Base-by-base conservation (phyloP, 2,888 invertebrate species). In the Phrixothrix hirtus region DNA sequence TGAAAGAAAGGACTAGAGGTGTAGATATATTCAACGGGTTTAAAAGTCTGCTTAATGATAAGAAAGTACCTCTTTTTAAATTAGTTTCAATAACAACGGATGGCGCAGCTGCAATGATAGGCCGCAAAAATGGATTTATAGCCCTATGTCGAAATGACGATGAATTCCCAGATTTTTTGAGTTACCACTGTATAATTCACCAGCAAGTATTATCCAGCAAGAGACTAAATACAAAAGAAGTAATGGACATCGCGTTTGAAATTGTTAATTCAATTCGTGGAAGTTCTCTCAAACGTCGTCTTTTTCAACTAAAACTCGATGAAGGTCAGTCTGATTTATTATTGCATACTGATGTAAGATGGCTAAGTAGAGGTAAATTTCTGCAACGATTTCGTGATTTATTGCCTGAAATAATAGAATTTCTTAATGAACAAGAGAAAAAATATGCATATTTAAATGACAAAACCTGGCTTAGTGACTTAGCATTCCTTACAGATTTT, bases 261-360 rank as follows among this genome's bases (percentile, higher is more conserved):
- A 60, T 63, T 42, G 59, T 49, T 38, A 47, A 59, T 10, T 39
- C 39, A 27, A 39, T 39, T 16, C 39, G 29, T 9, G 29, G 16
- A 29, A 39, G 16, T 15, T 27, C 10, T 10, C 29, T 39, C 11
- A 10, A 29, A 13, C 26, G 10, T 7, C 3, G 10, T 7, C n/a
- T 29, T 6, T 29, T 10, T 21, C 3, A 21, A 21, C n/a, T n/a
- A n/a, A n/a, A n/a, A n/a, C n/a, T n/a, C n/a, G n/a, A n/a, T n/a
- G n/a, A n/a, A n/a, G n/a, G n/a, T n/a, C n/a, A n/a, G n/a, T n/a
- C n/a, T n/a, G n/a, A n/a, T n/a, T n/a, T n/a, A n/a, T n/a, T n/a
- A n/a, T n/a, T n/a, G n/a, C n/a, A n/a, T n/a, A n/a, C n/a, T n/a
- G n/a, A n/a, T n/a, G n/a, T n/a, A n/a, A n/a, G n/a, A n/a, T n/a